Evolutionary conservation across 2,888 invertebrate species (phyloP).

Genomic region (Celastrina argiolus): DNA sequence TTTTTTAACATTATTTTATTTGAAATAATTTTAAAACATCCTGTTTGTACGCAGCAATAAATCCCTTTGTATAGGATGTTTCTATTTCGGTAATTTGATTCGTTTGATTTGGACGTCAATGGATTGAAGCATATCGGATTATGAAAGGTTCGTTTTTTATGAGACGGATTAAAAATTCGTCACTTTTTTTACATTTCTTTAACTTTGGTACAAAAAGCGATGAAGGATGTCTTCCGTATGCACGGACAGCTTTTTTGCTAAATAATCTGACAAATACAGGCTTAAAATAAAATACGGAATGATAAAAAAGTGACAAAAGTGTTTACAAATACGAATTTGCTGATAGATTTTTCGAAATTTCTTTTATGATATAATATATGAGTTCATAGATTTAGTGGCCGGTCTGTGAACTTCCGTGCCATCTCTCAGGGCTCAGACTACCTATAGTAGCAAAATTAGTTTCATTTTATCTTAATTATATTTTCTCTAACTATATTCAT

Average conservation of each 20-base stretch:
- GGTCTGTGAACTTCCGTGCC: too few relatives aligned
- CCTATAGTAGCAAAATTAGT: too few relatives aligned
- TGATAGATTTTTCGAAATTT: neutral
- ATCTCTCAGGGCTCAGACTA: too few relatives aligned
- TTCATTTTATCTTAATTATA: too few relatives aligned
- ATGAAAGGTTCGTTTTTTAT: constrained; percentile 27
- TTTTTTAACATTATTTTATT: neutral
- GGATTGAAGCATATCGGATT: constrained; percentile 33
- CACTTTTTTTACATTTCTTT: constrained; percentile 21
- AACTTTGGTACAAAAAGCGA: neutral
- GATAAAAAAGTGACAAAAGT: neutral
- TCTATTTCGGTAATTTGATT: constrained; percentile 40
- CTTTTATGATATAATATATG: too few relatives aligned
- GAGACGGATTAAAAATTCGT: constrained; percentile 24
- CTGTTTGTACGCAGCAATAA: constrained; percentile 23
- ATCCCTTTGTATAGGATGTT: constrained; percentile 27
- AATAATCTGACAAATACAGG: neutral
- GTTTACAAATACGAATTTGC: neutral
- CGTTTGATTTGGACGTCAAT: constrained; percentile 35
- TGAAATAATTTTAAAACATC: constrained; percentile 21
- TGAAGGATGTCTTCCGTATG: constrained; percentile 11
- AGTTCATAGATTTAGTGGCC: too few relatives aligned
- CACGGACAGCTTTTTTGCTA: neutral
- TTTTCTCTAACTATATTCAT: too few relatives aligned
- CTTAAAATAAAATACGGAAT: neutral